Conservation (phyloP, 53 echinoderm and acorn worm species). For the Paracentrotus lividus region DNA sequence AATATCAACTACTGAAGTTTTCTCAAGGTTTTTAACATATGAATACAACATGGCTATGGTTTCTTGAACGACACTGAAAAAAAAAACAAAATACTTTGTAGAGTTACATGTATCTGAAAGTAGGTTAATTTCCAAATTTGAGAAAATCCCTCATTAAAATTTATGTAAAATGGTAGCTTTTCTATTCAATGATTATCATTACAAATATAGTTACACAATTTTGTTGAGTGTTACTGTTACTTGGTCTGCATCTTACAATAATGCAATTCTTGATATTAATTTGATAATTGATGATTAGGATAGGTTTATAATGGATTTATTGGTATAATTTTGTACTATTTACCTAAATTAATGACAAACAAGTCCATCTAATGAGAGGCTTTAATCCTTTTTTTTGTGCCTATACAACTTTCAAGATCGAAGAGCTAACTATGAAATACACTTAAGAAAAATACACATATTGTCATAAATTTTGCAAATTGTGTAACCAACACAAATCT, state of each 20-base stretch:
- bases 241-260: too few relatives aligned
- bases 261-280: too few relatives aligned
- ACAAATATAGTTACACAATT: too few relatives aligned
- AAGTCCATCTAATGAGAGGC: too few relatives aligned
- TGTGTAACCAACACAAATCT: background rate
- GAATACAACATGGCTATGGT: conserved; percentile 43
- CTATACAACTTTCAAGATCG: background rate
- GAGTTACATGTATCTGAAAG: background rate
- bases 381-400: background rate
- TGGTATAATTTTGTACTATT: too few relatives aligned
- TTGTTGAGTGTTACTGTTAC: too few relatives aligned
- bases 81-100: background rate
- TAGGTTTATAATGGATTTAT: too few relatives aligned
- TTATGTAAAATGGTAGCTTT: too few relatives aligned
- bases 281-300: too few relatives aligned
- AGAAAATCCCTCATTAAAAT: background rate
- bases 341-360: too few relatives aligned
- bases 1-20: background rate
- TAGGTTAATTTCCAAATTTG: background rate
- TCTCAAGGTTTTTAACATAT: conserved; percentile 13
- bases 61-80: background rate
- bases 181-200: too few relatives aligned
- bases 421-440: background rate
- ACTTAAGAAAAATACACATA: background rate
- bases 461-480: background rate